Evolutionary conservation across 2,797 vertebrate genomes (phyloP).

Genomic region (Urosaurus nigricauda): DNA sequence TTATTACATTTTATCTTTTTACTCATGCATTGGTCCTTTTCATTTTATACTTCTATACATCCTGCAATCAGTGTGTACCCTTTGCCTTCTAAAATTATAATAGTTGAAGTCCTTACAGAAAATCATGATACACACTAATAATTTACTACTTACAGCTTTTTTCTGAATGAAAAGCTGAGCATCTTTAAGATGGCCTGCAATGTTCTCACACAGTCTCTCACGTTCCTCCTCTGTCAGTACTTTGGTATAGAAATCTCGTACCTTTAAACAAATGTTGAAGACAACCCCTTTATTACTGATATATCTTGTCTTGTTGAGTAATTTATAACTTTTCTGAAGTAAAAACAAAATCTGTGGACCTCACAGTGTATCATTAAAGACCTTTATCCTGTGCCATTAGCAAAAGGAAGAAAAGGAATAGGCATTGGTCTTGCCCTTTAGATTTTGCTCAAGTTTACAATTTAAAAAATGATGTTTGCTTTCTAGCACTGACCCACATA

Average conservation of each 20-base stretch:
- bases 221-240: constrained; percentile 90
- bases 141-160: constrained; percentile 84
- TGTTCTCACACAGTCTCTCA: constrained; percentile 88
- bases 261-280: constrained; percentile 74
- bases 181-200: constrained; percentile 87
- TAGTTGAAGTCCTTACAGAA: background rate
- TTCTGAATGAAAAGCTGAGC: constrained; percentile 94
- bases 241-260: constrained; percentile 85
- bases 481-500: background rate
- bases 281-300: background rate
- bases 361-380: background rate
- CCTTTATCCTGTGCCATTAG: background rate
- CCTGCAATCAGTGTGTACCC: no score
- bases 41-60: background rate
- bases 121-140: background rate
- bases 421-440: background rate
- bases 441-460: background rate
- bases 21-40: background rate
- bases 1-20: background rate
- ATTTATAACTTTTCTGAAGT: background rate
- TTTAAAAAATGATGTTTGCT: background rate
- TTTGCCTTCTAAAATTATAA: background rate
- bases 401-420: background rate
- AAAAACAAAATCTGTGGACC: background rate
- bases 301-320: background rate